Evolutionary conservation across 2,888 invertebrate genomes (phyloP), one percentile per base, ranked within the genome.

Genomic region (Thera britannica): DNA sequence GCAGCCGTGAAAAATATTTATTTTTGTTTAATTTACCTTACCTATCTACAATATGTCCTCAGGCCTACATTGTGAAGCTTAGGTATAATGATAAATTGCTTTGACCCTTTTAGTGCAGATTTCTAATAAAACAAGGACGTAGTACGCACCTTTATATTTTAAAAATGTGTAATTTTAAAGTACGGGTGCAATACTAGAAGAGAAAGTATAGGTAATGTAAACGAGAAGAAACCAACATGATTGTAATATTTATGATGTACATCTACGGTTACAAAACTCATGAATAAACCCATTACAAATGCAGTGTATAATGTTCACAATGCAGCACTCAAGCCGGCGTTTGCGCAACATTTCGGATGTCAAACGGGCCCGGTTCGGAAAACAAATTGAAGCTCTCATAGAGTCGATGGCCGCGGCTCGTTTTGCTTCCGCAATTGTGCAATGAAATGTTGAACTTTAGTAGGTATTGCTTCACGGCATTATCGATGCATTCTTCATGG

Each of bases 281-380:
- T 79, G 77, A 79, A 83, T 82, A 83, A 79, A 82, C 76, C 75
- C 75, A 85, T 85, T 84, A 85, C 80, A 76, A 80, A 85, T 83
- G 80, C 83, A 81, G 68, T 74, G 75, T 78, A 78, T 79, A 80
- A 78, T 82, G 82, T 83, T 82, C 81, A 85, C 83, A 84, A 82
- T 82, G 75, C 75, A 70, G 70, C 75, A 74, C 73, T 73, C 70
- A 71, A 63, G 70, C 79, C 62, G 79, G 73, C 80, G 82, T 84
- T 89, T 88, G 86, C 84, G 85, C 85, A 87, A 88, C 82, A 74
- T 82, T 86, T 84, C 85, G 84, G 89, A 87, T 87, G 84, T 88
- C 87, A 88, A 90, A 89, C 86, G 76, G 79, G 76, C 78, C 82
- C 81, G 84, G 85, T 85, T 88, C 83, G 75, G 79, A 84, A 85